Evolutionary conservation across 1,140 invertebrate species (phyloP), one percentile per base, ranked within the genome.

Genomic region (Drosophila obscura): DNA sequence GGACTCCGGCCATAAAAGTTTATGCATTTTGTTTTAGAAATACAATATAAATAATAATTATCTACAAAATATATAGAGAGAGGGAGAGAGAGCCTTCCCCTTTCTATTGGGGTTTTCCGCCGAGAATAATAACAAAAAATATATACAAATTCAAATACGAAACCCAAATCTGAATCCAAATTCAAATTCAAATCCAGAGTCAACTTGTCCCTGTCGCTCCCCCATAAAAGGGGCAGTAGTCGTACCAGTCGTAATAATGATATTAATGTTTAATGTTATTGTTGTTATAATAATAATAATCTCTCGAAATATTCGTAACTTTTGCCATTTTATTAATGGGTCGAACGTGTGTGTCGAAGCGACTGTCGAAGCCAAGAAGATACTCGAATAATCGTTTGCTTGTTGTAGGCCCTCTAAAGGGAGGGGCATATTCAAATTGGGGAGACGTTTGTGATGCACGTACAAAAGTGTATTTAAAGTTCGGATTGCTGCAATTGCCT

Each of bases 291-390:
- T 84, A 81, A 84, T 84, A 84, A 84, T 84, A 84, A 87, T 84
- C 87, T 81, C 87, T 84, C 76, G 82, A 84, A 84, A 84, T 39
- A 39, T 84, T 84, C 82, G 82, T 87, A 84, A 84, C 81, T 84
- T 84, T 87, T 85, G 81, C 80, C 81, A 81, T 90, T 90, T 90
- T 90, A 90, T 90, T 90, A 90, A 90, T 90, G 87, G 85, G 85
- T 90, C 85, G 75, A 90, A 90, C 85, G 85, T 90, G 87, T 79
- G 65, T 60, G 65, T 53, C 41, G 31, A 28, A 28, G 26, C 26
- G 11, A 39, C 58, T 52, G 53, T n/a, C n/a, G n/a, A n/a, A 46
- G 51, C 28, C 51, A 53, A 41, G 31, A 64, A 56, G 55, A 39
- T 67, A 39, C 35, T 39, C 11, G 35, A 39, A 39, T 39, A 39